Base-by-base conservation (phyloP, 2,797 vertebrate genomes). In the Tolypeutes matacus region DNA sequence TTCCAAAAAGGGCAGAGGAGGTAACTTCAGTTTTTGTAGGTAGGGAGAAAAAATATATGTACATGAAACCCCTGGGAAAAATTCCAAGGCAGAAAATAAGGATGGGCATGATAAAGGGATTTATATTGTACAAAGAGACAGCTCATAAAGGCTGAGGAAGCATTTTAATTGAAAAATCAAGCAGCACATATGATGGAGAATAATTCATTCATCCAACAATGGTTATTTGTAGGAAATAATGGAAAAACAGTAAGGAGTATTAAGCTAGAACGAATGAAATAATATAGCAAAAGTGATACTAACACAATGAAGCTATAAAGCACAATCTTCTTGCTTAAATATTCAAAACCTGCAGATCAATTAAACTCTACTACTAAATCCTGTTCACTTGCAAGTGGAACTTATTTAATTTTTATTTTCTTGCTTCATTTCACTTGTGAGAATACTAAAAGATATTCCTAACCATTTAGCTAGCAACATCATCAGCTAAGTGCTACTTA, bases 401-500 rank as follows among this genome's bases (percentile, higher is more conserved):
- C 49, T 80, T 81, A 89, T 70, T 94, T 94, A 95, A 65, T 80
- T 96, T 96, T 96, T 95, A 95, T 84, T 86, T 94, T 93, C 65
- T 94, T 29, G 67, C 64, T 92, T 85, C 46, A 42, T 89, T 95
- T 92, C 64, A 86, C 70, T 93, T 85, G 62, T 34, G 11, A 92
- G 39, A 96, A 89, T 46, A 80, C 51, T 90, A 72, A 83, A 94
- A 93, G 25, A 90, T 85, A 93, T 60, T 89, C 73, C 77, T 76
- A 80, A 27, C 56, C 78, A 87, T 70, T 96, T 83, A 89, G 51
- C 85, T 88, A 92, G 65, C 58, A 92, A 82, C n/a, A 53, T 76
- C 39, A 83, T 65, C 60, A 91, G 27, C 78, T 92, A 86, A 96
- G 34, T 60, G 80, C 53, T 80, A 46, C 42, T 18, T 86, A 76